These are phyloP conservation scores for Clistopyga incitator DNA, from an alignment of 2,888 invertebrate genomes.

Conservation along the genomic window DNA sequence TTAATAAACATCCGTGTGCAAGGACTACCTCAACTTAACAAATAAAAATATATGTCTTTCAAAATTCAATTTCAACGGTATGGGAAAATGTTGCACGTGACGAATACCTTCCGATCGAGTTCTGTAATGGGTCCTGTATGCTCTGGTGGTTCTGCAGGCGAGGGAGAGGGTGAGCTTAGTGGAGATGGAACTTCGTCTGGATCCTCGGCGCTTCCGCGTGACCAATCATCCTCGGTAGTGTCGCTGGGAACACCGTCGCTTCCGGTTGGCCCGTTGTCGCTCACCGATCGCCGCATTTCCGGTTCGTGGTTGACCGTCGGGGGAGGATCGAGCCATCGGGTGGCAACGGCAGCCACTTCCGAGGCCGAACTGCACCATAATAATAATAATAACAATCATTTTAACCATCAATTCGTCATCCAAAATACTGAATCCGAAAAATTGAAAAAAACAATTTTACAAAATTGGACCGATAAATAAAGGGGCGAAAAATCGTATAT, in stretches of 20 bases:
- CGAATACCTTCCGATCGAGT: conserved; percentile 87
- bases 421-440: not conserved
- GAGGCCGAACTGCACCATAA: conserved; percentile 79
- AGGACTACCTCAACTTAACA: not conserved
- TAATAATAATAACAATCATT: conserved; percentile 7
- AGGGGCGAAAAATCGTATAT: conserved; percentile 1
- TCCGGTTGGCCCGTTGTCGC: conserved; percentile 84
- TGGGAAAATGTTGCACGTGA: not conserved
- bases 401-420: conserved; percentile 1
- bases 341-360: conserved; percentile 77
- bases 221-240: conserved; percentile 90
- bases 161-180: conserved; percentile 75
- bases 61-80: not conserved
- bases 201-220: conserved; percentile 89
- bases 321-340: conserved; percentile 80
- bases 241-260: conserved; percentile 87
- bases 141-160: conserved; percentile 81
- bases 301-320: conserved; percentile 76
- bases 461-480: not conserved
- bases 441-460: not conserved
- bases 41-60: not conserved
- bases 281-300: conserved; percentile 82
- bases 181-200: conserved; percentile 86
- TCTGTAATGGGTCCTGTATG: conserved; percentile 85
- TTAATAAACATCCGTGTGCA: too few species aligned